phyloP scores from a whole-genome alignment of 2,113 vertebrate genomes.

The Campylomormyrus numenius region DNA sequence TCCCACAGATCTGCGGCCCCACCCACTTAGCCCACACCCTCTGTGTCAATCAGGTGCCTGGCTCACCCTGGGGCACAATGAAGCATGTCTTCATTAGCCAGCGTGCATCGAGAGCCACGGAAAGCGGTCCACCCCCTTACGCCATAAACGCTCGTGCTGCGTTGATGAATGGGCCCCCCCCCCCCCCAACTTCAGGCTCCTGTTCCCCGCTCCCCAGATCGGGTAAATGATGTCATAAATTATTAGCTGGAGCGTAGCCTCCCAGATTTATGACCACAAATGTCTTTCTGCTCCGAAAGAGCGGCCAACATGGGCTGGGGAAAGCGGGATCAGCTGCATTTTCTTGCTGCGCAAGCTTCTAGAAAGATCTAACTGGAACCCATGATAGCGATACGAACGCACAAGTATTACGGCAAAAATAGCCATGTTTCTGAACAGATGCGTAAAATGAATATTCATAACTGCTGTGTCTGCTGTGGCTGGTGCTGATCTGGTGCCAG shows the following conservation, averaged over 20 bases:
- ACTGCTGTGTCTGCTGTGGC: neutral
- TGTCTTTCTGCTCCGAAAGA: slow-evolving; percentile 11
- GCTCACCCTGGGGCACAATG: slow-evolving; percentile 20
- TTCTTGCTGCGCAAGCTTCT: neutral
- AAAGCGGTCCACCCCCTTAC: slow-evolving; percentile 25
- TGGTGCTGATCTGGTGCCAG: neutral
- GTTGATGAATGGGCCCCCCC: slow-evolving; percentile 35
- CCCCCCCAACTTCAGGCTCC: slow-evolving; percentile 14
- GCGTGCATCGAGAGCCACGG: slow-evolving; percentile 17
- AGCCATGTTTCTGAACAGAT: neutral
- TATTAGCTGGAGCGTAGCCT: slow-evolving; percentile 39
- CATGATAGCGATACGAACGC: neutral
- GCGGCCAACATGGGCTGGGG: neutral
- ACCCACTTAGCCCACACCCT: neutral
- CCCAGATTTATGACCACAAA: slow-evolving; percentile 26
- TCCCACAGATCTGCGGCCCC: neutral
- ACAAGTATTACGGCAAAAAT: neutral
- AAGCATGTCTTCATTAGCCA: slow-evolving; percentile 24
- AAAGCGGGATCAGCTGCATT: neutral
- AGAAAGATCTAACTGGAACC: neutral
- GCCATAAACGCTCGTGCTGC: slow-evolving; percentile 26
- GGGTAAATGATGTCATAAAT: slow-evolving; percentile 41
- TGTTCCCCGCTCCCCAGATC: slow-evolving; percentile 35
- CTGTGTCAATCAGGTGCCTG: slow-evolving; percentile 31
- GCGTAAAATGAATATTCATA: neutral